A percentile compares a stretch with the other conserved stretches of the same genome.
phyloP scores from a whole-genome alignment of 2,888 invertebrate species.

The Schrankia costaestrigalis region DNA sequence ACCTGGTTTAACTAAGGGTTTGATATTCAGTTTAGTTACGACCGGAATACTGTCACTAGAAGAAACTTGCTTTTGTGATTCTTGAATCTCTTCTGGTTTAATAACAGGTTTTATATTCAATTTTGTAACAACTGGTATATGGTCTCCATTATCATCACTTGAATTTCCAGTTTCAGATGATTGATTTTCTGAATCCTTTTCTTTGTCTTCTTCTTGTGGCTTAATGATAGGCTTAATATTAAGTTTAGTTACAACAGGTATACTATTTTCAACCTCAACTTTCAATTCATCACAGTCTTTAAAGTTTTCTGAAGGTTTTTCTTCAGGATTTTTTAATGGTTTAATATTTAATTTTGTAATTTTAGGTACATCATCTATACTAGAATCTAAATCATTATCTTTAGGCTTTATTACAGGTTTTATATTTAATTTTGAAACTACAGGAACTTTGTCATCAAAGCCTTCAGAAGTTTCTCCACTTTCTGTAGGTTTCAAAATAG shows the following conservation, averaged over 20 bases:
- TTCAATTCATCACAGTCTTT: conserved; percentile 72
- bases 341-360: conserved; percentile 78
- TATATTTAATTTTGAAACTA: conserved; percentile 78
- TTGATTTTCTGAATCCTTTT: conserved; percentile 68
- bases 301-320: conserved; percentile 56
- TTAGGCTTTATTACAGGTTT: conserved; percentile 76
- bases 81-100: conserved; percentile 57
- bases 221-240: conserved; percentile 81
- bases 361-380: conserved; percentile 74
- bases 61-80: conserved; percentile 38
- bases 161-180: conserved; percentile 73
- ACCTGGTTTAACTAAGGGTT: conserved; percentile 64
- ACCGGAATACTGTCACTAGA: conserved; percentile 56
- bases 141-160: conserved; percentile 71
- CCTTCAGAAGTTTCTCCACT: conserved; percentile 50
- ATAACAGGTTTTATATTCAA: conserved; percentile 80
- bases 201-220: conserved; percentile 59
- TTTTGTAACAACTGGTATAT: conserved; percentile 76
- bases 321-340: conserved; percentile 74
- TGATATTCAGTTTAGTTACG: conserved; percentile 67
- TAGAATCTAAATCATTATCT: conserved; percentile 70
- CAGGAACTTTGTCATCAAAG: conserved; percentile 68
- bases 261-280: conserved; percentile 61
- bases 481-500: conserved; percentile 69
- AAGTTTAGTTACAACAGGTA: conserved; percentile 75